A percentile compares a stretch with the other conserved stretches of the same genome.
These are phyloP conservation scores for Porites australiensis DNA, from an alignment of 64 coral and sea anemone genomes.

Conservation along the genomic window DNA sequence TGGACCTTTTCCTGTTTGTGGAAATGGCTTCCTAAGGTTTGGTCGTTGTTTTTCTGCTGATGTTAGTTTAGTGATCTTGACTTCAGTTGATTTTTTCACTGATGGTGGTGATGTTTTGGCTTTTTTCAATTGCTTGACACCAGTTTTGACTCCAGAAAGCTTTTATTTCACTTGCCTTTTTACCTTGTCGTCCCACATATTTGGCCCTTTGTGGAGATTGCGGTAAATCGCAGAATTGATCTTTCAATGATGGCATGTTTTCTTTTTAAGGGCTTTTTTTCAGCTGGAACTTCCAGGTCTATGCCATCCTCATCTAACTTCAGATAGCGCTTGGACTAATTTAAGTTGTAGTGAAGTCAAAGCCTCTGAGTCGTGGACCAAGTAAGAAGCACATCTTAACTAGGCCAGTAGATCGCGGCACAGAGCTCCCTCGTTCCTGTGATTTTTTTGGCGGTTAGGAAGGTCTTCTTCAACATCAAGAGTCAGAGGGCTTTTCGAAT, in stretches of 20 bases:
- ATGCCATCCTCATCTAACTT: constrained; percentile 39
- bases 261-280: neutral
- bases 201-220: constrained; percentile 16
- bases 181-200: constrained; percentile 16
- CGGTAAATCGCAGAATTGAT: neutral
- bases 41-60: no score
- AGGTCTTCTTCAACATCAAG: neutral
- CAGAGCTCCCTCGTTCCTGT: constrained; percentile 29
- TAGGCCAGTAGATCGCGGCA: constrained; percentile 4
- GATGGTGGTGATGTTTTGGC: no score
- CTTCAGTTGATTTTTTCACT: no score
- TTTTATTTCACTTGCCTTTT: constrained; percentile 35
- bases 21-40: no score
- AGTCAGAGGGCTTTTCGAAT: neutral
- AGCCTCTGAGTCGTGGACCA: constrained; percentile 27
- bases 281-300: neutral
- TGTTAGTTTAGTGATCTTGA: no score
- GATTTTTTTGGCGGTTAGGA: neutral
- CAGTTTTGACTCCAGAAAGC: neutral
- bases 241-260: neutral
- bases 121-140: neutral
- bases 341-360: neutral
- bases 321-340: neutral
- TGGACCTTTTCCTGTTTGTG: no score
- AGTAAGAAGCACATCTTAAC: constrained; percentile 4